Evolutionary conservation across 1,140 invertebrate genomes (phyloP).

Genomic region (Drosophila cardini): DNA sequence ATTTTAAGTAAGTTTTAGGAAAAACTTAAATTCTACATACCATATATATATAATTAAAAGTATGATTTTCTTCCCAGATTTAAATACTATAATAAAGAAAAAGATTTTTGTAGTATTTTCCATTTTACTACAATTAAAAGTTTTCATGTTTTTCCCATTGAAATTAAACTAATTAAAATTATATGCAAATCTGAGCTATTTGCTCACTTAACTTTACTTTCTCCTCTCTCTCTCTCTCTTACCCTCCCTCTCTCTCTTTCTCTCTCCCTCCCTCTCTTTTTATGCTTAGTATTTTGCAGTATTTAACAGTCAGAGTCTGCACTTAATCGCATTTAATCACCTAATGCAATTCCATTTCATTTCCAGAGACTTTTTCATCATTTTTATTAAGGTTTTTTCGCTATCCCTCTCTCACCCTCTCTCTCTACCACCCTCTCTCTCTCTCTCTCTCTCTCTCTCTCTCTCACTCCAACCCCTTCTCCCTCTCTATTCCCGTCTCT

Average conservation of each 20-base stretch:
- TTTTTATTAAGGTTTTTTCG: constrained; percentile 57
- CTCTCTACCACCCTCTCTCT: not conserved
- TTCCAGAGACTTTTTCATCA: constrained; percentile 47
- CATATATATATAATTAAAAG: too few relatives aligned
- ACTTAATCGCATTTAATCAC: constrained; percentile 33
- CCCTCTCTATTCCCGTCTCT: constrained; percentile 4
- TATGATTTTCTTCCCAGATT: too few relatives aligned
- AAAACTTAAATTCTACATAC: too few relatives aligned
- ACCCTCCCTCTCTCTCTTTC: constrained; percentile 5
- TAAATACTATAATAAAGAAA: too few relatives aligned
- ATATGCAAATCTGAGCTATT: too few relatives aligned
- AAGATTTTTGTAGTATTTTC: too few relatives aligned
- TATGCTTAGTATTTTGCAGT: not conserved
- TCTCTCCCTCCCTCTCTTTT: not conserved
- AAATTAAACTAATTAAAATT: too few relatives aligned
- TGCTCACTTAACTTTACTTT: too few relatives aligned
- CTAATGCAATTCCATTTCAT: constrained; percentile 51
- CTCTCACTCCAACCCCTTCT: not conserved
- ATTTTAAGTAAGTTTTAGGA: too few relatives aligned
- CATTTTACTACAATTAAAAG: too few relatives aligned
- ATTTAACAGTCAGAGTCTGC: not conserved
- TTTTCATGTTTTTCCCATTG: too few relatives aligned
- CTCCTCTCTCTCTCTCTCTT: not conserved
- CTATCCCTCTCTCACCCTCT: not conserved
- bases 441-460: not conserved